A percentile compares a stretch with the other conserved stretches of the same genome.
phyloP scores from a whole-genome alignment of 1,140 invertebrate species.

The Lasaia peninsularis region DNA sequence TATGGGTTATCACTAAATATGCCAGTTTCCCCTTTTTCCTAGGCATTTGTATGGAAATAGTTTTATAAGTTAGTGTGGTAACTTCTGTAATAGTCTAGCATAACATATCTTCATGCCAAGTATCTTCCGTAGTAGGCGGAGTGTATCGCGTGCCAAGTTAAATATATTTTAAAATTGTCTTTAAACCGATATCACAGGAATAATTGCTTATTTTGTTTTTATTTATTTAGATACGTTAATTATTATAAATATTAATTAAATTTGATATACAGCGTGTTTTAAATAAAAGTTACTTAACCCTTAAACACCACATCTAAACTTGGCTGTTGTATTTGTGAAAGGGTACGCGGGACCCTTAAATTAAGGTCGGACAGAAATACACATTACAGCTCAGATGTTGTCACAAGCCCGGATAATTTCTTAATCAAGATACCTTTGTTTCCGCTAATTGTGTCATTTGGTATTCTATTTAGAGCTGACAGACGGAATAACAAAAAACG shows the following conservation, averaged over 20 bases:
- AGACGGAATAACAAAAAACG: slow-evolving; percentile 50
- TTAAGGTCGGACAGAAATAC: slow-evolving; percentile 31
- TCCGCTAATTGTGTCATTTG: slow-evolving; percentile 57
- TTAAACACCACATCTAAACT: neutral
- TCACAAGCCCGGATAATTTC: slow-evolving; percentile 50
- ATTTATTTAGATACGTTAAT: neutral
- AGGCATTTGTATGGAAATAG: too few relatives aligned
- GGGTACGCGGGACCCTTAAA: slow-evolving; percentile 28
- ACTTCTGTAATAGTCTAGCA: too few relatives aligned
- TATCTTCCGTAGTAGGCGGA: too few relatives aligned
- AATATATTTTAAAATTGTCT: too few relatives aligned
- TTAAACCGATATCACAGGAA: too few relatives aligned
- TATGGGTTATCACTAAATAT: too few relatives aligned
- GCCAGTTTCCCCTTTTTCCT: too few relatives aligned
- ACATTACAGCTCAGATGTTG: slow-evolving; percentile 39
- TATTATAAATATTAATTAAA: neutral
- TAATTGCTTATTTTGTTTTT: too few relatives aligned
- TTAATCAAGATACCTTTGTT: slow-evolving; percentile 65
- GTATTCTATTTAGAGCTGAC: slow-evolving; percentile 50
- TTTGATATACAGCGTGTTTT: neutral
- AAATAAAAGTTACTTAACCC: neutral
- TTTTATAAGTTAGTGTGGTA: too few relatives aligned
- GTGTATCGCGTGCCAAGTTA: too few relatives aligned
- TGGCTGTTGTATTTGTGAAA: slow-evolving; percentile 24
- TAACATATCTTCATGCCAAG: too few relatives aligned